Base-by-base conservation (phyloP, 2,888 invertebrate genomes). In the Noctuana brunneofusca region DNA sequence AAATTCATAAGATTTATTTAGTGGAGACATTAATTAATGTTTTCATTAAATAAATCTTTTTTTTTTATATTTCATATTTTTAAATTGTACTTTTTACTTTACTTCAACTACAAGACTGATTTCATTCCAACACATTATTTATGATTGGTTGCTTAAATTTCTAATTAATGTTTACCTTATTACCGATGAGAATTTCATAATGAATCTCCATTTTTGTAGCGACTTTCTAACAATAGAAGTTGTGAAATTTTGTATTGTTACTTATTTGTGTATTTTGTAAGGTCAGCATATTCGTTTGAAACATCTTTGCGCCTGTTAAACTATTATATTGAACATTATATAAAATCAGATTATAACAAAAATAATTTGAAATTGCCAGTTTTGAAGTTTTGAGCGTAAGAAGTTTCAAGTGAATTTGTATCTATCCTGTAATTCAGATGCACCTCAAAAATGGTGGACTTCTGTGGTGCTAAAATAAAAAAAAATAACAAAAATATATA, bases 81-180 rank as follows among this genome's bases (percentile, higher is more conserved):
- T 38, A 49, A 50, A 9, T 58, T 56, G 68, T 68, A 66, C 65
- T 64, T 68, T 65, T 64, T 57, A 72, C 73, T 75, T 72, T 72
- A 71, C 68, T 65, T 67, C 69, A 76, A 72, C 68, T 73, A 60
- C 70, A 80, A 84, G 84, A 82, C 84, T 84, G 84, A 84, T 79
- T 77, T 71, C 68, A 67, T 70, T 66, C 68, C 72, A 67, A 55
- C 12, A n/a, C n/a, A n/a, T n/a, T n/a, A n/a, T n/a, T 30, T 2
- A 11, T 16, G 8, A 22, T 57, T 18, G 38, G 38, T 46, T 46
- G 18, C 46, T 11, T 20, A 20, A 20, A 46, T 46, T 20, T 20
- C 12, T 20, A 18, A 46, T 18, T 12, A 20, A 20, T 20, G 12
- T 46, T 43, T 43, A 9, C n/a, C 8, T 46, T 11, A 14, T 46